These are phyloP conservation scores for Anthoptus insignis DNA, from an alignment of 2,888 invertebrate genomes.

Conservation along the genomic window DNA sequence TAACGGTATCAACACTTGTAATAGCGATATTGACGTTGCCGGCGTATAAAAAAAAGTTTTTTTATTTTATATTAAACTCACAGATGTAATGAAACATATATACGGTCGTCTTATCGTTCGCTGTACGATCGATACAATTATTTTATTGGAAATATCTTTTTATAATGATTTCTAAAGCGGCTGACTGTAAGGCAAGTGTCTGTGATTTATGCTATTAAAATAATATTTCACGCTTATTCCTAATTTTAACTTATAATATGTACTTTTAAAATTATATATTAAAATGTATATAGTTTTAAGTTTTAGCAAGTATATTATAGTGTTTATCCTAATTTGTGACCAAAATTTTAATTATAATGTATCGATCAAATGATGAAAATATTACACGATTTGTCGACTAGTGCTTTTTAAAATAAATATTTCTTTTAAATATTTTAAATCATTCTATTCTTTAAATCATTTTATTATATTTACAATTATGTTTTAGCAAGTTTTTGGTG, in stretches of 20 bases:
- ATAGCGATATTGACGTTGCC: neutral
- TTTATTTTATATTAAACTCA: neutral
- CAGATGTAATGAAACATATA: conserved; percentile 1
- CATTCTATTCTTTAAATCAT: too few species aligned
- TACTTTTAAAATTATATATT: conserved; percentile 67
- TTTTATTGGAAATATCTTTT: conserved; percentile 25
- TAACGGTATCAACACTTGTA: neutral
- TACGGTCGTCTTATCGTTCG: conserved; percentile 21
- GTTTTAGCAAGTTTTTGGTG: conserved; percentile 48
- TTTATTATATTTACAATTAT: conserved; percentile 5
- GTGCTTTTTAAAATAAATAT: conserved; percentile 28
- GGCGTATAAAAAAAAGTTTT: neutral
- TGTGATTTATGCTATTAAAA: conserved; percentile 84
- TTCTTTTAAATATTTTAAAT: neutral
- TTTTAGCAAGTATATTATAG: conserved; percentile 64
- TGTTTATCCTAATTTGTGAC: conserved; percentile 72
- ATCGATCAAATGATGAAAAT: conserved; percentile 55
- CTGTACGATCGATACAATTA: conserved; percentile 21
- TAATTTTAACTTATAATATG: conserved; percentile 66
- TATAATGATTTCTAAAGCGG: conserved; percentile 61
- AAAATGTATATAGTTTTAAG: conserved; percentile 77
- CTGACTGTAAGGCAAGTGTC: conserved; percentile 79
- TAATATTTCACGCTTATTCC: conserved; percentile 81
- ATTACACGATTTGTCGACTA: conserved; percentile 55
- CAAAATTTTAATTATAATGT: conserved; percentile 64